Base-by-base conservation (phyloP, 2,113 vertebrate species). In the Callionymus lyra region DNA sequence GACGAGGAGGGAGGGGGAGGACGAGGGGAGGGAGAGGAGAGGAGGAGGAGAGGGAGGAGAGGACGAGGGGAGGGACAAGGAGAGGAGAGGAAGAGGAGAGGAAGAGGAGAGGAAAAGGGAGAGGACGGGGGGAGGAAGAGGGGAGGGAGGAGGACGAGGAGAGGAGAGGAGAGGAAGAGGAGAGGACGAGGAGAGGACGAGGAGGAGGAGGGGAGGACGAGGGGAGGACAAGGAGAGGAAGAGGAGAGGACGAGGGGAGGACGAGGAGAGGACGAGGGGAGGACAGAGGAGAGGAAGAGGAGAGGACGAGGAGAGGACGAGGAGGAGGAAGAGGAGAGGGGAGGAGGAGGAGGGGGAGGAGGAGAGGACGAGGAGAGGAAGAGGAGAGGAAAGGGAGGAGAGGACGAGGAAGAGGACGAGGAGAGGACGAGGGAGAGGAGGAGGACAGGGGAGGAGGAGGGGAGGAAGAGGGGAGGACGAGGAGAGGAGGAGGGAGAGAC, bases 231-330 rank as follows among this genome's bases (percentile, higher is more conserved):
- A n/a, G n/a, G 77, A 63, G 70, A 82, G 58, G 70, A 38, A 50
- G 47, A 53, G 71, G 78, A 2, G 56, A 79, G 82, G 60, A 59
- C 70, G 60, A 45, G 44, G 58, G 35, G 70, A 74, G 51, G 38
- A 55, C 38, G 43, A 39, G 53, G 44, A 43, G 38, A 33, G 47
- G 44, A 40, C 12, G 54, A 50, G 47, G 39, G 36, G 10, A 19
- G 21, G 49, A 2, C n/a, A 50, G 47, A 53, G 71, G 78, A 2
- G 56, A 79, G 82, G 60, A 59, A 46, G 60, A 45, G 44, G 58
- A 37, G 70, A 74, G 51, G 38, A 55, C 38, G 43, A 39, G 53
- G 44, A 43, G 38, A 33, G 47, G 44, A 40, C 12, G 54, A 50
- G 47, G 39, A n/a, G 36, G 10, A 19, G 21, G 49, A 2, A n/a